Conservation (phyloP, 2,888 invertebrate genomes). For the Cantharis rustica region DNA sequence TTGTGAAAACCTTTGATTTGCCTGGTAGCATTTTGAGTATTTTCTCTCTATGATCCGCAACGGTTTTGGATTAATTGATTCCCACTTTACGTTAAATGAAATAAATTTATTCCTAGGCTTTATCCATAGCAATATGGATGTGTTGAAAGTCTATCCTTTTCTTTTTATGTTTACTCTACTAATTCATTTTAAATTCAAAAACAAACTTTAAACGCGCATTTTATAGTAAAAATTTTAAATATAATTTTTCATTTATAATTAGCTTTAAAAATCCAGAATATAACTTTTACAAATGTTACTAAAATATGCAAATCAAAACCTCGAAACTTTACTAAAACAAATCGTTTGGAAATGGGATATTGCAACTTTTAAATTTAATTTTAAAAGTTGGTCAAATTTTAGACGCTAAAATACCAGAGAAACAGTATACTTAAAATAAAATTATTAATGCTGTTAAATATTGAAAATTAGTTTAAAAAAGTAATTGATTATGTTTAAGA, state of each 20-base stretch:
- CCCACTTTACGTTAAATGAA: not conserved
- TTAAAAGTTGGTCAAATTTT: not conserved
- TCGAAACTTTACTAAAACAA: not conserved
- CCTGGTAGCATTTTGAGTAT: not conserved
- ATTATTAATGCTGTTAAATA: not conserved
- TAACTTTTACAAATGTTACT: not conserved
- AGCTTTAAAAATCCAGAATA: not conserved
- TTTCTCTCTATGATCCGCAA: not conserved
- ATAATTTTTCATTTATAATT: not conserved
- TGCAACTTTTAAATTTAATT: conserved; percentile 3
- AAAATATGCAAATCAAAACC: not conserved
- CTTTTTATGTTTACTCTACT: not conserved
- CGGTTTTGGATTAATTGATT: not conserved
- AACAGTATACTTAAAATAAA: not conserved
- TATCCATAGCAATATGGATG: not conserved
- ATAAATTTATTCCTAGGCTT: not conserved
- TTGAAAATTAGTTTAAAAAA: not conserved
- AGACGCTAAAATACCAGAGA: not conserved
- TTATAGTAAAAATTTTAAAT: not conserved
- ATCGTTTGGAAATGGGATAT: conserved; percentile 3
- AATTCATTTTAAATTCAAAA: not conserved
- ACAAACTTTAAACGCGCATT: not conserved
- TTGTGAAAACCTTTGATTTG: not conserved
- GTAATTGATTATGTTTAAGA: too few relatives aligned
- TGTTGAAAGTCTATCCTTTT: not conserved